Base-by-base conservation (phyloP, 2,113 vertebrate genomes). In the Scolopax mira region DNA sequence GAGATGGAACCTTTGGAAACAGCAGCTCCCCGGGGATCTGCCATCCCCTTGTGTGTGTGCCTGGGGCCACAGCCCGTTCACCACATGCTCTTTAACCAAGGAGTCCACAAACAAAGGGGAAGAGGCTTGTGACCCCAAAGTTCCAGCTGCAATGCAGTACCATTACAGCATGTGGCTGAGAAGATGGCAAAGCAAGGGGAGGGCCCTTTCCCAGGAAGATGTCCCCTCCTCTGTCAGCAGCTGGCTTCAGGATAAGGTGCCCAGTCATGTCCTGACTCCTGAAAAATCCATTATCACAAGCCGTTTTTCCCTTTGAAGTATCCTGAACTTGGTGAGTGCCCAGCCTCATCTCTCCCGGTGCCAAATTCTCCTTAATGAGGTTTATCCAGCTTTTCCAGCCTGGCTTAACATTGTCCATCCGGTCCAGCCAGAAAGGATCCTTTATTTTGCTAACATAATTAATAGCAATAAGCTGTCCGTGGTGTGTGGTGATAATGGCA, bases 401-500 rank as follows among this genome's bases (percentile, higher is more conserved):
- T 80, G 81, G 91, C 93, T 97, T 97, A 96, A 77, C 81, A 31
- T 87, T 88, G 96, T 95, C 95, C 97, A 79, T 41, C 94, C 85
- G 81, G 94, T 71, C 89, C 0, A 1, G 27, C 92, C 89, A 93
- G 94, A 93, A 91, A 95, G 54, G 94, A 92, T 95, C 94, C 86
- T 96, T 96, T 97, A 65, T 96, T 89, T 93, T 89, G 67, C 75
- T 92, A 90, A 97, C 81, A 85, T 93, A 96, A 97, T 97, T 96
- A 97, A 95, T 94, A 94, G 95, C 86, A 95, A 85, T 97, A 97
- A 96, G 90, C 69, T 72, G 82, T 66, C 94, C 91, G 4, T 88
- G 96, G 94, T 79, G 75, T 64, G 42, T 3, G 9, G 93, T 1
- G 93, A 96, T 95, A 97, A 96, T 95, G 84, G 91, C 13, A 84